Conservation (phyloP, 1,140 invertebrate species). For the Drosophila melanica region DNA sequence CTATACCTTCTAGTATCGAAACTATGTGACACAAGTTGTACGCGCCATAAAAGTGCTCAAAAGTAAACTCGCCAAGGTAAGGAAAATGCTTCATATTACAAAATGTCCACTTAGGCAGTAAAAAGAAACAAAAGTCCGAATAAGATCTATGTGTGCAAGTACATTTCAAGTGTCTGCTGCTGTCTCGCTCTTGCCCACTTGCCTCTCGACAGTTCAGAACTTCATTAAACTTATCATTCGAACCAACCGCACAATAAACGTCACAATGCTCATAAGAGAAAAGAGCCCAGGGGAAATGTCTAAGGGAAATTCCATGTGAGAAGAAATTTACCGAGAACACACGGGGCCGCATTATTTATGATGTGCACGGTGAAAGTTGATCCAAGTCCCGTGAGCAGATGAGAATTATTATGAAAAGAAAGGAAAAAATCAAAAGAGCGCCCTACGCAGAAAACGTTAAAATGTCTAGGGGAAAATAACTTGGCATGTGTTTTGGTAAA, state of each 20-base stretch:
- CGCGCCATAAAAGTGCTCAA: slow-evolving; percentile 9
- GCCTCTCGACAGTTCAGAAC: slow-evolving; percentile 14
- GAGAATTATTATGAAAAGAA: slow-evolving; percentile 42
- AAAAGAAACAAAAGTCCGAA: background rate
- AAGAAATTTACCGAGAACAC: slow-evolving; percentile 30
- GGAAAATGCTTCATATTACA: background rate
- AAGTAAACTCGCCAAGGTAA: background rate
- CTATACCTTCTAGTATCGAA: slow-evolving; percentile 3
- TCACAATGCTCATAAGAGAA: slow-evolving; percentile 52
- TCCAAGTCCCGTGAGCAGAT: slow-evolving; percentile 72
- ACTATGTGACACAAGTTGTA: slow-evolving; percentile 17
- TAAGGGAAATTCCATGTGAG: slow-evolving; percentile 66
- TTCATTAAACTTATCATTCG: slow-evolving; percentile 68
- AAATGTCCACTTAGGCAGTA: background rate
- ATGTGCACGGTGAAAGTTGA: slow-evolving; percentile 76
- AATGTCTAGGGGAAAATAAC: slow-evolving; percentile 11
- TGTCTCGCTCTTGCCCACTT: background rate
- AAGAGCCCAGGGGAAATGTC: slow-evolving; percentile 59
- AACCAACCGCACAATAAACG: slow-evolving; percentile 76
- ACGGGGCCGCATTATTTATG: slow-evolving; percentile 67
- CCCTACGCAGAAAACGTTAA: slow-evolving; percentile 10
- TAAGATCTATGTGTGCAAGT: background rate
- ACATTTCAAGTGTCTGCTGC: background rate
- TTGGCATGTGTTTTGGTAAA: slow-evolving; percentile 60
- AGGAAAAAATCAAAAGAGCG: slow-evolving; percentile 1